A percentile compares a stretch with the other conserved stretches of the same genome.
Evolutionary conservation across 2,113 vertebrate genomes (phyloP).

Genomic region (Neodon shergylaensis): DNA sequence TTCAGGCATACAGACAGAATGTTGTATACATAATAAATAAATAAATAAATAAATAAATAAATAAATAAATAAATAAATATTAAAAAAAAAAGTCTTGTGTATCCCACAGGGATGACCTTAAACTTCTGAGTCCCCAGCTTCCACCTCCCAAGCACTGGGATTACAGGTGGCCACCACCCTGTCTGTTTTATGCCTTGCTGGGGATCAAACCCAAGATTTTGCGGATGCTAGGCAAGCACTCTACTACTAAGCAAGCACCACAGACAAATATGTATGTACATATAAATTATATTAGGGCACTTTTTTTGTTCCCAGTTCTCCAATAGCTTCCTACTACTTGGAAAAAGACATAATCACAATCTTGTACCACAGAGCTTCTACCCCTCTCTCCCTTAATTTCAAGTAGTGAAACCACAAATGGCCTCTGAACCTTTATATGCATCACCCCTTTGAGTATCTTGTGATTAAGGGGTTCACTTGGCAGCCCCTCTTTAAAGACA

Average conservation of each 20-base stretch:
- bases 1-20: too few species aligned
- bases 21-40: too few species aligned
- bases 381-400: background rate
- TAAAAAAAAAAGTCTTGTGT: background rate
- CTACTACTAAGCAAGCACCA: background rate
- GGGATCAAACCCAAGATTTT: too few species aligned
- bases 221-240: background rate
- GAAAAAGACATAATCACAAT: slow-evolving; percentile 22
- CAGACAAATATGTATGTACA: background rate
- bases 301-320: slow-evolving; percentile 18
- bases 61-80: too few species aligned
- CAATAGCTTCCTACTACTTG: slow-evolving; percentile 19
- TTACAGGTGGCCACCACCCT: background rate
- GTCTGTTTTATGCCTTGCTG: background rate
- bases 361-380: background rate
- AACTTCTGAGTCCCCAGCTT: background rate
- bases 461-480: background rate
- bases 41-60: too few species aligned
- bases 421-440: background rate
- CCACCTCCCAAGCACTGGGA: background rate
- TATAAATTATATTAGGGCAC: background rate
- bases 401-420: background rate
- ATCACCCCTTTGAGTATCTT: background rate
- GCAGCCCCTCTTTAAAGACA: slow-evolving; percentile 11
- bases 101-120: background rate